Base-by-base conservation (phyloP, 2,113 vertebrate species). In the Catharus bicknelli region DNA sequence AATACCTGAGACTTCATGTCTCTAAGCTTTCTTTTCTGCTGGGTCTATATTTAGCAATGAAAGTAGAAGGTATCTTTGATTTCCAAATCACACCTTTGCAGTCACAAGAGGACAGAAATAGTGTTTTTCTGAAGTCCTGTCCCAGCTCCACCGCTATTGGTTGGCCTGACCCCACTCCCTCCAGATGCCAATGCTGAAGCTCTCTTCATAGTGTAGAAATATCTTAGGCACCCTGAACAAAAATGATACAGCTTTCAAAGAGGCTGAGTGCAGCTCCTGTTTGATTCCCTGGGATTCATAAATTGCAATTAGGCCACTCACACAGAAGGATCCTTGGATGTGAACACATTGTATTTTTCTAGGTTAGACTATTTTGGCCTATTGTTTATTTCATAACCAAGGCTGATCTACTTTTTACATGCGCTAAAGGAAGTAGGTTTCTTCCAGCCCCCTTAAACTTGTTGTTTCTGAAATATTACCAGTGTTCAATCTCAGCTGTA, bases 301-400 rank as follows among this genome's bases (percentile, higher is more conserved):
- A 91, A 85, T 48, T 70, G 76, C 62, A 90, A 90, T 94, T 74
- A 86, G 85, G 76, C 67, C 30, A 36, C 72, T 85, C 86, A 38
- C 22, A 45, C 29, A 62, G 82, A 30, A 75, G 50, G 50, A 87
- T 76, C 45, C 45, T 57, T 64, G 78, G 81, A 82, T 51, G 30
- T 51, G 54, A 86, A 48, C 4, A 6, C 40, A 13, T 59, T 90
- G 67, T 93, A 77, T 92, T 93, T 95, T 77, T 88, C 64, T 77
- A 81, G 90, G 79, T 70, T 96, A 88, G 81, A 77, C 38, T 91
- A 6, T n/a, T 93, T 87, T 70, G 51, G 61, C 69, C 61, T 85
- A 30, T 91, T 84, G 85, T 82, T 90, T 89, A 81, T 90, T 95
- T 86, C 72, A 63, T 67, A 94, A 43, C 43, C 51, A 48, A 62